Evolutionary conservation across 2,888 invertebrate genomes (phyloP).

Genomic region (Stenichneumon culpator): DNA sequence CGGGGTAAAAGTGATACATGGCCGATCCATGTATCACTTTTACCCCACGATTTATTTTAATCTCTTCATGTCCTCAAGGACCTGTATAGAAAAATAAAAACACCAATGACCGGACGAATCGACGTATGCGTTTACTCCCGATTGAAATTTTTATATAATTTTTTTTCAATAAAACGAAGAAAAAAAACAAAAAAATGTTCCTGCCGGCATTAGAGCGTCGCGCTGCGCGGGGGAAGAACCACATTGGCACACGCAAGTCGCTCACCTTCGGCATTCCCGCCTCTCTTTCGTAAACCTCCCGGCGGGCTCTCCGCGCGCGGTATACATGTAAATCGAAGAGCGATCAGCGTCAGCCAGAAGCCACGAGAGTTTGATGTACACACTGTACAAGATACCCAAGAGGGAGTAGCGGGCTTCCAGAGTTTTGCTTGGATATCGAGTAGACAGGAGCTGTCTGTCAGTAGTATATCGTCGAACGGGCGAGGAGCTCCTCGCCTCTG

Average conservation of each 20-base stretch:
- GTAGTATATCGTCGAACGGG: slow-evolving; percentile 33
- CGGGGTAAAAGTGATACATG: no score
- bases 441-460: slow-evolving; percentile 81
- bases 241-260: background rate
- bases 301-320: background rate
- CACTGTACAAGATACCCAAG: slow-evolving; percentile 28
- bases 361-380: slow-evolving; percentile 49
- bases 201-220: no score
- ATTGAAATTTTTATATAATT: no score
- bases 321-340: slow-evolving; percentile 54
- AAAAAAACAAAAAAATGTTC: background rate
- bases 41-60: no score
- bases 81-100: no score
- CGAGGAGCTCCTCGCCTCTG: slow-evolving; percentile 56
- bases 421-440: slow-evolving; percentile 79
- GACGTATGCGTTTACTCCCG: no score
- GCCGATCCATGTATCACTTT: no score
- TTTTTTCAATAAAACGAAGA: background rate
- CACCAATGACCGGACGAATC: no score
- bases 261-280: background rate
- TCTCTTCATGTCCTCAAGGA: no score
- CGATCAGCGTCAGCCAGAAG: slow-evolving; percentile 60
- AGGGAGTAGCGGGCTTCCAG: slow-evolving; percentile 36
- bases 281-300: background rate
- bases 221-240: background rate